Conservation (phyloP, 2,888 invertebrate species). For the Molorchus minor region DNA sequence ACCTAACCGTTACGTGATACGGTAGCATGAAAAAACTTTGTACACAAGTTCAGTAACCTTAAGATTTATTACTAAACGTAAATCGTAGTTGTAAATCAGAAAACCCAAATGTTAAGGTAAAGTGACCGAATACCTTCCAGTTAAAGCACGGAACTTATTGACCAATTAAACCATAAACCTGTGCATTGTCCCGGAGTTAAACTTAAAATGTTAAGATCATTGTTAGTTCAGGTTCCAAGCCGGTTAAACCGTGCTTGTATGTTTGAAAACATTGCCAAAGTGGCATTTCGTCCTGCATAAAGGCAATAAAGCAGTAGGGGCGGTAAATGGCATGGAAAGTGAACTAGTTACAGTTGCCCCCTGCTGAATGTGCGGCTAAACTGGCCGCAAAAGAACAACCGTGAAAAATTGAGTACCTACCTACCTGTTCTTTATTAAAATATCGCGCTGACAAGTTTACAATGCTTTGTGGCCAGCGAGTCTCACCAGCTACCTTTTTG, state of each 20-base stretch:
- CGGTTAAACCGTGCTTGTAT: slow-evolving; percentile 33
- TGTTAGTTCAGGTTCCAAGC: slow-evolving; percentile 16
- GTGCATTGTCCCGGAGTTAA: slow-evolving; percentile 26
- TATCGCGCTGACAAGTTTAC: slow-evolving; percentile 27
- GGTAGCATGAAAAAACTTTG: slow-evolving; percentile 14
- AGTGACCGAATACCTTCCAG: slow-evolving; percentile 18
- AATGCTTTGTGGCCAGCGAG: slow-evolving; percentile 18
- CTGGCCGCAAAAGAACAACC: slow-evolving; percentile 22
- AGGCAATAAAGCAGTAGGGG: background rate
- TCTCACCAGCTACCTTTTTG: background rate
- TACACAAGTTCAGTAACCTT: slow-evolving; percentile 32
- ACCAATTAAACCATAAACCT: slow-evolving; percentile 41
- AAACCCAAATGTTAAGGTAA: slow-evolving; percentile 29
- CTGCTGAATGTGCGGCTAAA: slow-evolving; percentile 28
- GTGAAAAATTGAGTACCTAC: slow-evolving; percentile 14
- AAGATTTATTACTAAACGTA: slow-evolving; percentile 21
- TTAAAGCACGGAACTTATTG: slow-evolving; percentile 30
- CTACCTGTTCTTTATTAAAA: slow-evolving; percentile 22
- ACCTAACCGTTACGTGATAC: slow-evolving; percentile 22
- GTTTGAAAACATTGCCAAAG: slow-evolving; percentile 33
- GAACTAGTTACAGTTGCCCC: slow-evolving; percentile 36
- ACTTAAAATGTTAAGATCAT: slow-evolving; percentile 31
- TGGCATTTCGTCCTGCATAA: background rate
- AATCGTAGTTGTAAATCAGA: slow-evolving; percentile 29
- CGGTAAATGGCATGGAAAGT: slow-evolving; percentile 17